These are phyloP conservation scores for Euspilapteryx auroguttella DNA, from an alignment of 2,888 invertebrate genomes.

Conservation along the genomic window DNA sequence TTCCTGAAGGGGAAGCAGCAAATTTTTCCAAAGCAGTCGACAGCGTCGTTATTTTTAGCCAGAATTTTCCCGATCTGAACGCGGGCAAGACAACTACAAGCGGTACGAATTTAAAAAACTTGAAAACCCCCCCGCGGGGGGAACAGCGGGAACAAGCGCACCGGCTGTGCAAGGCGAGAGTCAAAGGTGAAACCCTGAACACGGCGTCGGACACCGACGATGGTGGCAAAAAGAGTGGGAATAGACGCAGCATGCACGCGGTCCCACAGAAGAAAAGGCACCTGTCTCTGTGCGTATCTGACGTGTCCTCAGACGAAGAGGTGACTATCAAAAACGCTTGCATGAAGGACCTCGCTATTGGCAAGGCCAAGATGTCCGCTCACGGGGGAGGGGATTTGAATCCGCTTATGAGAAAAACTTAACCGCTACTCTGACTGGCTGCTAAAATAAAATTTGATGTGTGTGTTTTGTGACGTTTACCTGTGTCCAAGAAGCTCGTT, in stretches of 20 bases:
- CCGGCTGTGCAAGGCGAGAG: conserved; percentile 25
- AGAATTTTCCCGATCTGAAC: conserved; percentile 47
- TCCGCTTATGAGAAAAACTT: conserved; percentile 42
- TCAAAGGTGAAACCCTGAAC: conserved; percentile 30
- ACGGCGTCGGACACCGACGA: conserved; percentile 49
- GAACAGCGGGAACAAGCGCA: conserved; percentile 46
- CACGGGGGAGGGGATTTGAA: conserved; percentile 48
- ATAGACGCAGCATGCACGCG: conserved; percentile 38
- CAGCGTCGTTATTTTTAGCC: conserved; percentile 46
- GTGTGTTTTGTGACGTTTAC: too few relatives aligned
- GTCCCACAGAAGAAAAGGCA: conserved; percentile 43
- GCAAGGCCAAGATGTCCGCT: conserved; percentile 36
- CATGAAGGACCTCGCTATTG: conserved; percentile 24
- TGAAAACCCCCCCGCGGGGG: conserved; percentile 57
- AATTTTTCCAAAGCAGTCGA: conserved; percentile 35
- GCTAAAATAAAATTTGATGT: too few relatives aligned
- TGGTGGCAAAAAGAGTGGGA: conserved; percentile 31
- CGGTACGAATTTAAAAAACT: conserved; percentile 55
- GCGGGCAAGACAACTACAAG: conserved; percentile 26
- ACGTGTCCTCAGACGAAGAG: conserved; percentile 45
- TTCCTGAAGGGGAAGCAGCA: conserved; percentile 15
- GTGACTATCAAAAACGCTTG: conserved; percentile 32
- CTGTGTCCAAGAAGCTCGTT: too few relatives aligned
- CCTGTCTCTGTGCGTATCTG: conserved; percentile 34
- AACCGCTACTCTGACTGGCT: conserved; percentile 10